Base-by-base conservation (phyloP, 2,113 vertebrate species). In the Balaeniceps rex region DNA sequence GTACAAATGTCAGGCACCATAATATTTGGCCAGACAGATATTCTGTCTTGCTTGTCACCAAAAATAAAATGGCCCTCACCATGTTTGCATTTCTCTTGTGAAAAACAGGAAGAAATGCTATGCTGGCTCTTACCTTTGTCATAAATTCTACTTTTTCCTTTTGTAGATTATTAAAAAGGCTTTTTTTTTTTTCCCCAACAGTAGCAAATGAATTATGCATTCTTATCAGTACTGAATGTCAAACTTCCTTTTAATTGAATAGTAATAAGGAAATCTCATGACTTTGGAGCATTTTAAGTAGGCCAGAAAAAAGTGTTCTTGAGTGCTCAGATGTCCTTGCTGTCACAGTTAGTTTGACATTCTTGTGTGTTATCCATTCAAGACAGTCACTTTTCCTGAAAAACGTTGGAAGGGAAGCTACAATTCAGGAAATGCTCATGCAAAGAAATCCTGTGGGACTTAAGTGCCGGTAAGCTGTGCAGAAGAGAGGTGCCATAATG, bases 371-470 rank as follows among this genome's bases (percentile, higher is more conserved):
- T 97, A 94, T 92, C 93, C 90, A 16, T 95, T 96, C n/a, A 77
- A 88, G 75, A 28, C 92, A 96, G 49, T 92, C n/a, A 33, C 42
- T 92, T 95, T 96, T 97, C 96, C 95, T 97, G 96, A 79, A 88
- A 36, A 74, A 88, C 0, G 0, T 65, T 88, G 65, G 26, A 97
- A 82, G 25, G 83, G 92, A 97, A 94, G 69, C 52, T 93, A 61
- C 83, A 89, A 84, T 68, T 88, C 92, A 91, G 96, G 96, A 97
- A 96, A 72, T 36, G 18, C 69, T 92, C 15, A 19, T 52, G 66
- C 76, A 69, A 36, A 84, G 57, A 91, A 84, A 76, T 78, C 83
- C 80, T 31, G 15, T 65, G 44, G 65, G 65, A 61, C 52, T 60
- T 49, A 19, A 77, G 31, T 68, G 47, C 58, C 4, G 34, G 88